Evolutionary conservation across 2,113 vertebrate species (phyloP).

Genomic region (Pipa parva): DNA sequence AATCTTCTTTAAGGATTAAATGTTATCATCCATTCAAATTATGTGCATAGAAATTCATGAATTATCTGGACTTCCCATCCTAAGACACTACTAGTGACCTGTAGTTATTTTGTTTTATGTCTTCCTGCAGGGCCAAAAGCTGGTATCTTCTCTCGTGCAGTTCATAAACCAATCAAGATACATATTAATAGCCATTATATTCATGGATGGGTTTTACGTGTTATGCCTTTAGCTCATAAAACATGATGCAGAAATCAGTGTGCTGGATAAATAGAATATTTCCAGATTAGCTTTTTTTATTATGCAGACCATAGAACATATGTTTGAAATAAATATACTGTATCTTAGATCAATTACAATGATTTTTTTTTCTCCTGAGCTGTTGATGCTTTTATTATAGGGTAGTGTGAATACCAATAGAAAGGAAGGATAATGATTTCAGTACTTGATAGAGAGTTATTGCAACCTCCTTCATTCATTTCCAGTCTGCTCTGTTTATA

Average conservation of each 20-base stretch:
- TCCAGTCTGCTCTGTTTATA: constrained; percentile 10
- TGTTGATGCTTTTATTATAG: constrained; percentile 6
- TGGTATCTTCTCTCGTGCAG: constrained; percentile 3
- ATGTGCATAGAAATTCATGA: constrained; percentile 31
- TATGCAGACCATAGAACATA: constrained; percentile 6
- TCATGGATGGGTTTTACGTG: neutral
- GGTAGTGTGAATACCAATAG: neutral
- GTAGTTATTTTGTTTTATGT: constrained; percentile 16
- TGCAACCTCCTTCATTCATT: constrained; percentile 2
- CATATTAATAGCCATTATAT: constrained; percentile 2
- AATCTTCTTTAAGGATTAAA: constrained; percentile 20
- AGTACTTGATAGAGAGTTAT: constrained; percentile 21
- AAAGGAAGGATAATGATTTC: constrained; percentile 20
- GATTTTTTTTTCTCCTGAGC: constrained; percentile 13
- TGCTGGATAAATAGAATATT: constrained; percentile 18
- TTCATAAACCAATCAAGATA: constrained; percentile 6
- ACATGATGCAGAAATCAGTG: constrained; percentile 4
- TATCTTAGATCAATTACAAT: neutral
- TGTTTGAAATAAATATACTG: constrained; percentile 1
- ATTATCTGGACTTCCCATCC: constrained; percentile 8
- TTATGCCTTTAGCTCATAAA: constrained; percentile 10
- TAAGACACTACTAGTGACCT: constrained; percentile 4
- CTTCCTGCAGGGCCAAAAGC: constrained; percentile 1
- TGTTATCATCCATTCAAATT: constrained; percentile 22
- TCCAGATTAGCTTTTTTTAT: constrained; percentile 19